Base-by-base conservation (phyloP, 37 sponge, comb jelly and placozoan genomes). In the Lycopodina hypogea region DNA sequence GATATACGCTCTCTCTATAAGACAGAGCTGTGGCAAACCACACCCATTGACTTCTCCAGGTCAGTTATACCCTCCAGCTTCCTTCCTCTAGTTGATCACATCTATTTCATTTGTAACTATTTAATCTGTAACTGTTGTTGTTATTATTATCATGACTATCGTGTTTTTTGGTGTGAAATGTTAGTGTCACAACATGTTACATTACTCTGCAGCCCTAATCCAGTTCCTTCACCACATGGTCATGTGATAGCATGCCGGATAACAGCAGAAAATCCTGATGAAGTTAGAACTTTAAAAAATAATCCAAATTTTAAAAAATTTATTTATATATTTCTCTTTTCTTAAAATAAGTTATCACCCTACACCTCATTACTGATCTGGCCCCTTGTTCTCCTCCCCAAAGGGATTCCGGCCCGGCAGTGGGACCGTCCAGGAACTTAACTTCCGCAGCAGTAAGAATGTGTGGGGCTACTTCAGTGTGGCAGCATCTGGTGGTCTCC, bases 391-490 rank as follows among this genome's bases (percentile, higher is more conserved):
- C 68, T 35, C 23, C 7, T 19, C 18, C 50, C n/a, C n/a, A 14
- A 50, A 91, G 89, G 96, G 93, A 7, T 97, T 97, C 62, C 84
- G 93, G 59, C 99, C 99, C 8, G 92, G 96, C 40, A 82, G 94
- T 73, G 99, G 99, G 7, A 93, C 88, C 35, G 92, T 97, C 23
- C 89, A 90, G 33, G 99, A 97, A 68, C 86, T 97, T 33, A 97
- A 91, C 73, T 97, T 97, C 76, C 88, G 96, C 0, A 88, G 89
- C 68, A 95, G 89, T 71, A 90, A 90, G 83, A 95, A 97, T 56
- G 99, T 97, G 51, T 97, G 99, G 99, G 99, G 95, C 12, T 97
- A 97, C 88, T 97, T 97, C 88, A 95, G 96, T 77, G 96, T 97
- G 73, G 75, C 88, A 29, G 96, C 96, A 2, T 81, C 93, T n/a